Conservation (phyloP, 2,888 invertebrate species). For the Junonia oenone region DNA sequence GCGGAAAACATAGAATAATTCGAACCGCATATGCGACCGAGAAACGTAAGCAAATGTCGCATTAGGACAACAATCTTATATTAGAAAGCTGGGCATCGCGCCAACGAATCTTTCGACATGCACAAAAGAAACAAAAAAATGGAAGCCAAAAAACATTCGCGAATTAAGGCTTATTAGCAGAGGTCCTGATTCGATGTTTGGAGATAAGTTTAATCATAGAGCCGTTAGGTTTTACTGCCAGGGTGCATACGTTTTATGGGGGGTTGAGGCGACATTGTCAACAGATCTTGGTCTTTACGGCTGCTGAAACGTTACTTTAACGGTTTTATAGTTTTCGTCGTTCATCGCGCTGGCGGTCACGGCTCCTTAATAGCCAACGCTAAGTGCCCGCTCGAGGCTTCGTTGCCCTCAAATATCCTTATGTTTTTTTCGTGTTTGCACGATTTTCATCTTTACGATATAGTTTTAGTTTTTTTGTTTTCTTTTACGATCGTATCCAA, state of each 20-base stretch:
- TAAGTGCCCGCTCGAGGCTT: constrained; percentile 76
- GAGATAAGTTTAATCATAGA: constrained; percentile 77
- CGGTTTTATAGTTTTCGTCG: constrained; percentile 78
- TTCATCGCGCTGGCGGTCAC: constrained; percentile 74
- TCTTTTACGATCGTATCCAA: constrained; percentile 36
- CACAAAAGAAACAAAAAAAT: constrained; percentile 20
- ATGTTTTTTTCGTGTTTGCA: constrained; percentile 62
- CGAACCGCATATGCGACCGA: constrained; percentile 14
- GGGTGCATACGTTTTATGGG: constrained; percentile 78
- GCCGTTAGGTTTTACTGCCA: constrained; percentile 74
- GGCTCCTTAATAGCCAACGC: constrained; percentile 71
- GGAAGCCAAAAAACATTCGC: background rate
- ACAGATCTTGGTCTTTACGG: constrained; percentile 79
- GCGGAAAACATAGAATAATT: constrained; percentile 4
- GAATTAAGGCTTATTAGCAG: constrained; percentile 45
- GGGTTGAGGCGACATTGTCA: constrained; percentile 75
- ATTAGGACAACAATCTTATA: constrained; percentile 47
- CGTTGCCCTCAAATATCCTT: constrained; percentile 61
- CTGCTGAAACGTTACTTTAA: constrained; percentile 79
- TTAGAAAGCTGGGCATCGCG: constrained; percentile 39
- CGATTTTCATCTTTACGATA: constrained; percentile 74
- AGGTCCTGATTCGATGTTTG: constrained; percentile 59
- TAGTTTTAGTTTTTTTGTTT: constrained; percentile 57
- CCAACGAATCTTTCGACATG: constrained; percentile 48
- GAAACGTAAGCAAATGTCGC: constrained; percentile 37